Evolutionary conservation across 2,888 invertebrate species (phyloP).

Genomic region (Xylophagus ater): DNA sequence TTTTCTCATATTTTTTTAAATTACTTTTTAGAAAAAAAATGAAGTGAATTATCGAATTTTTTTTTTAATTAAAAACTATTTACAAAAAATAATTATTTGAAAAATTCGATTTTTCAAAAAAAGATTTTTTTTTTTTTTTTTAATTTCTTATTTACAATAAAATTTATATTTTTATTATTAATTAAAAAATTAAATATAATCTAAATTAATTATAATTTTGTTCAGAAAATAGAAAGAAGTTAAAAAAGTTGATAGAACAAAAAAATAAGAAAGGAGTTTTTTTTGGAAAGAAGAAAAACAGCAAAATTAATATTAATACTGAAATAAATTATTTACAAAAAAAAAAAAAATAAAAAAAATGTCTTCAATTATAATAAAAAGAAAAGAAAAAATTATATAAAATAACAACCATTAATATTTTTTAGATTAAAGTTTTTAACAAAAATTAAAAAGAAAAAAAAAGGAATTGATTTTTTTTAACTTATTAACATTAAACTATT

Average conservation of each 20-base stretch:
- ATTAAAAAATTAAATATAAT: neutral
- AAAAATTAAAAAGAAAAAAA: too few relatives aligned
- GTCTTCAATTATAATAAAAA: neutral
- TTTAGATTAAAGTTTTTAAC: too few relatives aligned
- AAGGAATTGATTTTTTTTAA: constrained; percentile 1
- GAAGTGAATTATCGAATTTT: neutral
- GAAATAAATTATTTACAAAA: neutral
- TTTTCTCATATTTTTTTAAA: neutral
- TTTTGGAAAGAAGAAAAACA: too few relatives aligned
- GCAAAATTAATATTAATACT: neutral
- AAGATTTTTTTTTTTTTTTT: too few relatives aligned
- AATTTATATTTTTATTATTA: neutral
- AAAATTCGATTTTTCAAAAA: too few relatives aligned
- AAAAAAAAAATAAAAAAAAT: neutral
- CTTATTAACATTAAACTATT: constrained; percentile 18
- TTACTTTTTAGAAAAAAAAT: neutral
- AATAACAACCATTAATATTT: too few relatives aligned
- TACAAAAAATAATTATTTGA: too few relatives aligned
- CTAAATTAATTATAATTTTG: neutral
- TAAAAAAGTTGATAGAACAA: too few relatives aligned
- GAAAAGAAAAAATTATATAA: neutral
- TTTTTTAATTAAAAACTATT: neutral
- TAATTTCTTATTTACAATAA: neutral
- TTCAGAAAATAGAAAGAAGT: too few relatives aligned
- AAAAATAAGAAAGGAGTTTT: too few relatives aligned